phyloP scores from a whole-genome alignment of 2,888 invertebrate species.

The Stomorhina lunata region DNA sequence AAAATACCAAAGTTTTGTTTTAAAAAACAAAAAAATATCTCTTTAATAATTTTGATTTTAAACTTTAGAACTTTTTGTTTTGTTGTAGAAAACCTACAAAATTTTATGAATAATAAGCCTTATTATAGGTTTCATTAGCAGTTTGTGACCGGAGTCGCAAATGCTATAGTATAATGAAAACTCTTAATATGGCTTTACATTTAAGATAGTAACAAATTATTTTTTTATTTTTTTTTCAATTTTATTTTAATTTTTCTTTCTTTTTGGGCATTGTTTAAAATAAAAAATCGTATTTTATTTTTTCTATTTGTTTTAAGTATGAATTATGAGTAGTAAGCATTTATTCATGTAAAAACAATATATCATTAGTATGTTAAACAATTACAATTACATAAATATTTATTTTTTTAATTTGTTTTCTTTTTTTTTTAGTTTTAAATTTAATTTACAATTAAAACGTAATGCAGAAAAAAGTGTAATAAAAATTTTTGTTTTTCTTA shows the following conservation, averaged over 20 bases:
- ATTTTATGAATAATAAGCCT: no score
- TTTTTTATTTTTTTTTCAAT: neutral
- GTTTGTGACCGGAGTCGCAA: no score
- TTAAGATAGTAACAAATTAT: conserved; percentile 6
- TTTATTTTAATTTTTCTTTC: conserved; percentile 3
- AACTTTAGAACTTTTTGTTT: conserved; percentile 5
- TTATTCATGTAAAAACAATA: conserved; percentile 44
- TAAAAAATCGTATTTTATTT: neutral
- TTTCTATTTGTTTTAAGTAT: conserved; percentile 14
- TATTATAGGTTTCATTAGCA: no score
- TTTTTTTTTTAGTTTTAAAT: conserved; percentile 31
- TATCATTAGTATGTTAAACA: conserved; percentile 35
- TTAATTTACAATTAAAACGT: conserved; percentile 61
- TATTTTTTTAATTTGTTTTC: conserved; percentile 50
- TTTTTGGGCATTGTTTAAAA: conserved; percentile 3
- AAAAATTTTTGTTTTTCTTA: conserved; percentile 64
- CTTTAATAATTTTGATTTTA: conserved; percentile 9
- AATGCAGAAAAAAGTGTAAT: conserved; percentile 63
- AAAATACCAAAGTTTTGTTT: conserved; percentile 61
- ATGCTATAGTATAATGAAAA: no score
- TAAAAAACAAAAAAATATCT: conserved; percentile 21
- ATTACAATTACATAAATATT: conserved; percentile 4
- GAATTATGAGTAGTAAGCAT: conserved; percentile 56
- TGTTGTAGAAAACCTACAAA: no score
- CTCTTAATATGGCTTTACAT: no score